Conservation (phyloP, 1,140 invertebrate genomes). For the Drosophila equinoxialis region DNA sequence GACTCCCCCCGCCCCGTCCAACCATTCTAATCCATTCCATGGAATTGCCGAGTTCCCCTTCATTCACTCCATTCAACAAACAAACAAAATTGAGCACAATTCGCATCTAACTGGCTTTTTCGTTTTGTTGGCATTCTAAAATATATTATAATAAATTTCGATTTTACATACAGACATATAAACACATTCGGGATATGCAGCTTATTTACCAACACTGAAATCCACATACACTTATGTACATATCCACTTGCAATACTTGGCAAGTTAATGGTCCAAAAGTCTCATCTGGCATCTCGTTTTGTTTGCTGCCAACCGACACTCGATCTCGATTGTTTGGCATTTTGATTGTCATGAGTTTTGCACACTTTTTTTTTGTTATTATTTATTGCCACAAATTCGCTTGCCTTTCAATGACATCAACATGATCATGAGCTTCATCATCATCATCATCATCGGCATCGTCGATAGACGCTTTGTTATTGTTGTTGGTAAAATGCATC, state of each 20-base stretch:
- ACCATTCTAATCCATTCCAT: too few species aligned
- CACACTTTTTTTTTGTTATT: conserved; percentile 28
- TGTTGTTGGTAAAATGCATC: conserved; percentile 39
- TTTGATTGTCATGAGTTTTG: conserved; percentile 44
- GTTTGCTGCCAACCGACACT: conserved; percentile 11
- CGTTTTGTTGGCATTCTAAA: conserved; percentile 43
- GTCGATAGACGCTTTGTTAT: conserved; percentile 46
- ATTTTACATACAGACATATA: conserved; percentile 18
- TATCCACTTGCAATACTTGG: conserved; percentile 4
- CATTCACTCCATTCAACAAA: conserved; percentile 2
- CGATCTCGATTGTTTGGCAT: conserved; percentile 36
- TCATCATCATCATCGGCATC: conserved; percentile 27
- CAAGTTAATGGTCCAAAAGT: conserved; percentile 41
- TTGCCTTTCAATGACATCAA: conserved; percentile 61
- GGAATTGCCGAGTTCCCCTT: conserved; percentile 15
- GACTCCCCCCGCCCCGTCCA: not conserved
- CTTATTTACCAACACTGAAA: conserved; percentile 43
- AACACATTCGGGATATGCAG: conserved; percentile 38
- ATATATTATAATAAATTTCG: conserved; percentile 14
- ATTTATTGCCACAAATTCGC: conserved; percentile 72
- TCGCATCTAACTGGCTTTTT: conserved; percentile 28
- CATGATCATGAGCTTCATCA: conserved; percentile 46
- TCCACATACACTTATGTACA: not conserved
- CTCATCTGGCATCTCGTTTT: conserved; percentile 43
- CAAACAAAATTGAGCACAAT: conserved; percentile 24